These are phyloP conservation scores for Oxyscelio sp. DNA, from an alignment of 2,888 invertebrate genomes.

Conservation along the genomic window DNA sequence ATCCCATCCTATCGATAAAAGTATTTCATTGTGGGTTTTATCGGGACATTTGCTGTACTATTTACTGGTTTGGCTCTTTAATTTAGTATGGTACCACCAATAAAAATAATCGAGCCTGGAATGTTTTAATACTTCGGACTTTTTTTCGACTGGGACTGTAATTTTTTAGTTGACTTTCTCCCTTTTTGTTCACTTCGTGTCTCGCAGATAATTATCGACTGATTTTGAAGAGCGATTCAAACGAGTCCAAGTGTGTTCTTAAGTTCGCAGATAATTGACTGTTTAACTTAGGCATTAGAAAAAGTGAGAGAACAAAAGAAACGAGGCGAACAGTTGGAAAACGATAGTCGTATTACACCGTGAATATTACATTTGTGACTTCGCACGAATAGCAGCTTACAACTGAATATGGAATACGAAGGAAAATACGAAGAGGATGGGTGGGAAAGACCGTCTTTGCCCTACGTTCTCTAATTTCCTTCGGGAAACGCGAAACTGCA, in stretches of 20 bases:
- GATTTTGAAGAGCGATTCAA: conserved; percentile 17
- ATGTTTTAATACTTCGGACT: conserved; percentile 29
- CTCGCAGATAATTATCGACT: conserved; percentile 22
- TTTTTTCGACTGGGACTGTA: conserved; percentile 10
- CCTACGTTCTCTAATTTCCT: conserved; percentile 88
- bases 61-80: too few species aligned
- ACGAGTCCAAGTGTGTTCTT: background rate
- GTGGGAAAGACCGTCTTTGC: conserved; percentile 80
- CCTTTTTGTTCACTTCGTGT: conserved; percentile 23
- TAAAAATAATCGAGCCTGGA: conserved; percentile 13
- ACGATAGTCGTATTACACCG: conserved; percentile 84
- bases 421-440: conserved; percentile 74
- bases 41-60: conserved; percentile 33
- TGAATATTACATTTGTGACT: conserved; percentile 89
- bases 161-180: conserved; percentile 36
- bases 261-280: conserved; percentile 16
- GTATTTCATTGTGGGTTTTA: conserved; percentile 34
- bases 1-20: conserved; percentile 51
- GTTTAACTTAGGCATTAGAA: conserved; percentile 16
- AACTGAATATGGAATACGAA: conserved; percentile 70
- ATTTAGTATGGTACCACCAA: conserved; percentile 21
- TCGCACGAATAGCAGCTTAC: conserved; percentile 74
- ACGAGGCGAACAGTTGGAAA: conserved; percentile 33
- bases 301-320: conserved; percentile 33
- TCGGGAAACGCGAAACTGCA: conserved; percentile 87